These are phyloP conservation scores for Trochalopteron elliotii DNA, from an alignment of 2,113 vertebrate species.

Conservation along the genomic window DNA sequence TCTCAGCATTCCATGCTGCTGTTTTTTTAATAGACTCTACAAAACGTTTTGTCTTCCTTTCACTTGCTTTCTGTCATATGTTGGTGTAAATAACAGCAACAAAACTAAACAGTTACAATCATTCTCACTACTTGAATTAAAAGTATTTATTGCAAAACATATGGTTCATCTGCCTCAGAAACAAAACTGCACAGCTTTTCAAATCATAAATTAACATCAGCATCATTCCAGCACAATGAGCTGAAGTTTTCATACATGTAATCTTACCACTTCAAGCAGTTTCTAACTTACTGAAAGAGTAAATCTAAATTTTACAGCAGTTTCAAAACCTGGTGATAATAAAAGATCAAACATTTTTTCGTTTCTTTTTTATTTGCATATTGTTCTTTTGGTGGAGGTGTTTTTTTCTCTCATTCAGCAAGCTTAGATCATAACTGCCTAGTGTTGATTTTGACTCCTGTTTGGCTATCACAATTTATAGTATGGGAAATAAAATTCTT, in stretches of 20 bases:
- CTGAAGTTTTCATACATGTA: not conserved
- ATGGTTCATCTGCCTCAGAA: not conserved
- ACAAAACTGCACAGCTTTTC: conserved; percentile 1
- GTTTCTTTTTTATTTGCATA: not conserved
- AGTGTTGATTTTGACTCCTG: not conserved
- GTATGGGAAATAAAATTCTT: not conserved
- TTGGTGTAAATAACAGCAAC: not conserved
- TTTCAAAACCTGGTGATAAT: not conserved
- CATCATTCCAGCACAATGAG: not conserved
- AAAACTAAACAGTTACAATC: not conserved
- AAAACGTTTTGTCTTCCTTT: not conserved
- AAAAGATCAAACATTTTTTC: not conserved
- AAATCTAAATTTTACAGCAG: not conserved
- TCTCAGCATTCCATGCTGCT: not conserved
- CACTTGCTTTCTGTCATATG: not conserved
- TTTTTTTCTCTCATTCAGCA: not conserved
- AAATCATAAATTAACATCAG: not conserved
- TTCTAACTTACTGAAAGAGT: not conserved
- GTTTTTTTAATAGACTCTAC: not conserved
- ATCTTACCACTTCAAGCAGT: not conserved
- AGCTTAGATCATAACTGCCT: not conserved
- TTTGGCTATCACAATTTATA: not conserved
- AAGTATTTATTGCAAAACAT: conserved; percentile 28
- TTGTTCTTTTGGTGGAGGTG: not conserved
- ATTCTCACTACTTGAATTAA: conserved; percentile 16